These are phyloP conservation scores for Hippopotamyrus pictus DNA, from an alignment of 2,797 vertebrate species.

Conservation along the genomic window DNA sequence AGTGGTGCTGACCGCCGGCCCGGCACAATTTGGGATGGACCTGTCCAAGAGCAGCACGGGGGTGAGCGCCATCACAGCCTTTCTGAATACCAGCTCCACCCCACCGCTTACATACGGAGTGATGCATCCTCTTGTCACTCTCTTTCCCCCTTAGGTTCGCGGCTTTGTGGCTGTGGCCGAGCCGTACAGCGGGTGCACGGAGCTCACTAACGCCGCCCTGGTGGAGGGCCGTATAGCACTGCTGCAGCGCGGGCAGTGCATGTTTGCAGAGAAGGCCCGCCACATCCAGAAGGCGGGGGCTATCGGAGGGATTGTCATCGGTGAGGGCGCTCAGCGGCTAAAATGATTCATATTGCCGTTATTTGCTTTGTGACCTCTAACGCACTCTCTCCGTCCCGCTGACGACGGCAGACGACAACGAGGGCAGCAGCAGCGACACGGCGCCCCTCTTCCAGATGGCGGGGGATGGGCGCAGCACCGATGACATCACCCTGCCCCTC, in stretches of 20 bases:
- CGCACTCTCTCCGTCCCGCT: not conserved
- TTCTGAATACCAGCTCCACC: not conserved
- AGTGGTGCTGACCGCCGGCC: slow-evolving; percentile 93
- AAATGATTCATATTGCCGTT: not conserved
- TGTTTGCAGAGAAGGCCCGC: slow-evolving; percentile 97
- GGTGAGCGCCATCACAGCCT: slow-evolving; percentile 55
- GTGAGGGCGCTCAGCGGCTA: slow-evolving; percentile 58
- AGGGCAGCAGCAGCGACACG: slow-evolving; percentile 97
- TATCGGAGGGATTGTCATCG: slow-evolving; percentile 92
- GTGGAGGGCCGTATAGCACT: slow-evolving; percentile 87
- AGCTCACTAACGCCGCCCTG: slow-evolving; percentile 79
- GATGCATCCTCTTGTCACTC: not conserved
- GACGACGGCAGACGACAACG: slow-evolving; percentile 82
- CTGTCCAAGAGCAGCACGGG: slow-evolving; percentile 87
- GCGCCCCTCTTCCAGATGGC: slow-evolving; percentile 99
- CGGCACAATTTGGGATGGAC: slow-evolving; percentile 92
- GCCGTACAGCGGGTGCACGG: slow-evolving; percentile 87
- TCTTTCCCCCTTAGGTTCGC: slow-evolving; percentile 64
- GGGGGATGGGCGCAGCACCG: slow-evolving; percentile 88
- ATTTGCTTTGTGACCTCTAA: too few relatives aligned
- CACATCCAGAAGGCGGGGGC: slow-evolving; percentile 92
- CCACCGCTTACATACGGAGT: not conserved
- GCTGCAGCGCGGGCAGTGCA: slow-evolving; percentile 93
- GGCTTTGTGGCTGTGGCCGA: slow-evolving; percentile 87
- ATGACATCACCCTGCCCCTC: slow-evolving; percentile 86